Conservation (phyloP, 2,888 invertebrate genomes). For the Sesamia inferens region DNA sequence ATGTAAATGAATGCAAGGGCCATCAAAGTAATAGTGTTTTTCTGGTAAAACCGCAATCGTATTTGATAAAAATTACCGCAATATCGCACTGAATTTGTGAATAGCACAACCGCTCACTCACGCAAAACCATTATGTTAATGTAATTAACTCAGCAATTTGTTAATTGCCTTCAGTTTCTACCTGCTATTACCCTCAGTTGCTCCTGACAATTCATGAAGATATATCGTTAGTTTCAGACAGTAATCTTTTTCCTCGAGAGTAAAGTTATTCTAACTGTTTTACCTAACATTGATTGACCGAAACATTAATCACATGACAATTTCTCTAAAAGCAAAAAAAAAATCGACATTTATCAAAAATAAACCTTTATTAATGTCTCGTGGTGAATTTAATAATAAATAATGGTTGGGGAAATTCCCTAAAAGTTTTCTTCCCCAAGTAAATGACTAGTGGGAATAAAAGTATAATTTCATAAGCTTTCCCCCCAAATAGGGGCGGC, state of each 20-base stretch:
- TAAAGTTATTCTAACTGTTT: slow-evolving; percentile 1
- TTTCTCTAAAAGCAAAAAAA: slow-evolving; percentile 24
- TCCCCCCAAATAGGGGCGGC: slow-evolving; percentile 62
- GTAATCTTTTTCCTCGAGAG: slow-evolving; percentile 9
- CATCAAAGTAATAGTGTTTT: not conserved
- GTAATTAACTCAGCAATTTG: slow-evolving; percentile 47
- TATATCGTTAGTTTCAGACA: slow-evolving; percentile 18
- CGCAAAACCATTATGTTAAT: slow-evolving; percentile 47
- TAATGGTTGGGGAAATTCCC: slow-evolving; percentile 61
- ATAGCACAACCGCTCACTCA: slow-evolving; percentile 14
- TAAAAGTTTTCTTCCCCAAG: slow-evolving; percentile 66
- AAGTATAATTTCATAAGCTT: slow-evolving; percentile 77
- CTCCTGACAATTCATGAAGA: slow-evolving; percentile 26
- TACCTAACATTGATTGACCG: not conserved
- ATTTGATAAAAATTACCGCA: slow-evolving; percentile 3
- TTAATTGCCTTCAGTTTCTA: slow-evolving; percentile 30
- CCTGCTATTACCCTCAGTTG: slow-evolving; percentile 20
- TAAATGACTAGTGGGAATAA: slow-evolving; percentile 76
- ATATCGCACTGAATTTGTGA: not conserved
- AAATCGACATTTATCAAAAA: slow-evolving; percentile 31
- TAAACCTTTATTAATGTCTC: slow-evolving; percentile 45
- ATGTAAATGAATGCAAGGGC: no score
- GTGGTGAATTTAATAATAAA: slow-evolving; percentile 48
- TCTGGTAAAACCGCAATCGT: not conserved
- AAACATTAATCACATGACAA: slow-evolving; percentile 26